Evolutionary conservation across 2,888 invertebrate genomes (phyloP), one percentile per base, ranked within the genome.

Genomic region (Girardia tigrina): DNA sequence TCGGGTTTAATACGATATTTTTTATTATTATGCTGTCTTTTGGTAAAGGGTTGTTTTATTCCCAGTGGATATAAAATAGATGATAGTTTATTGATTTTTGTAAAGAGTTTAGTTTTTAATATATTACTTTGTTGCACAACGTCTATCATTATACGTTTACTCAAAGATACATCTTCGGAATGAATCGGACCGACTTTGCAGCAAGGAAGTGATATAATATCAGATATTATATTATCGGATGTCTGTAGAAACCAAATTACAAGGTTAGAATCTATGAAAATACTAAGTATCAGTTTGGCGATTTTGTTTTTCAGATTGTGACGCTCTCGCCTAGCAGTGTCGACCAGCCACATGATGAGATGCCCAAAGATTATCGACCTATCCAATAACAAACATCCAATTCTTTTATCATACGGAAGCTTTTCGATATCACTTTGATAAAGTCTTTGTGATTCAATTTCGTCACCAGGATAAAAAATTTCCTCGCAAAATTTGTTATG

Each of bases 211-310:
- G 56, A 56, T 20, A 56, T 23, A 2, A 23, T 56, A 16, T n/a
- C 23, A 2, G 56, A n/a, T 6, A 56, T 56, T n/a, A 56, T 4
- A n/a, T 56, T 56, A 4, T 56, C 56, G n/a, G 56, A 56, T 4
- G 56, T 56, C 56, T 56, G 56, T 56, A 56, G 23, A 56, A 56
- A 56, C 56, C 56, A 56, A 56, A 56, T 16, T 20, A 56, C n/a
- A 56, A 56, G n/a, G 23, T 56, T 56, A 8, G 56, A 56, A n/a
- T 56, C 56, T 4, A 56, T 56, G 4, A 56, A 16, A 56, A 56
- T 56, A 56, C 23, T 56, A 20, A 56, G n/a, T 8, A 56, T 56
- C n/a, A 56, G n/a, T 56, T 56, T 56, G 23, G 56, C 56, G 4
- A 56, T 6, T 56, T 56, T 56, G 56, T 20, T 12, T n/a, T 56